Evolutionary conservation across 2,888 invertebrate species (phyloP).

Genomic region (Pristionchus entomophagus): DNA sequence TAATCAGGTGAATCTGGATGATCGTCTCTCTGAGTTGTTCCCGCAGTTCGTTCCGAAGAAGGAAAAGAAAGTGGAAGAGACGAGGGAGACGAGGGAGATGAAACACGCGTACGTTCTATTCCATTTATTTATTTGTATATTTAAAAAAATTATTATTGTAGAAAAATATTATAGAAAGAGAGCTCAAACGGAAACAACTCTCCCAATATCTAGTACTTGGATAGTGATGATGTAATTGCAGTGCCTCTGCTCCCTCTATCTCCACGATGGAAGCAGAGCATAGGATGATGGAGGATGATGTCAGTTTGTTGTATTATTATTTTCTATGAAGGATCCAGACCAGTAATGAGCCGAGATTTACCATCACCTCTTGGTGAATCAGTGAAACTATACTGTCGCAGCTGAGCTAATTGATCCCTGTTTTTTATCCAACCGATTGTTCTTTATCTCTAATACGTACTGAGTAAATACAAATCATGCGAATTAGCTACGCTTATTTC

Average conservation of each 20-base stretch:
- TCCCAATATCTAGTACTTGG: neutral
- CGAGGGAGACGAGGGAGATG: neutral
- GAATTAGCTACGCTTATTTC: no score
- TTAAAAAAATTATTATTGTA: neutral
- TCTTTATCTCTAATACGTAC: no score
- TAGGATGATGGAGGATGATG: neutral
- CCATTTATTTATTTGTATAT: neutral
- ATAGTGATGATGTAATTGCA: neutral
- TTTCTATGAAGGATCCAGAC: no score
- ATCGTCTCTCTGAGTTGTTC: slow-evolving; percentile 23
- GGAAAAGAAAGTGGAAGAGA: neutral
- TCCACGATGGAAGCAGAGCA: neutral
- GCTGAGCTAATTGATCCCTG: no score
- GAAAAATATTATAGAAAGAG: no score
- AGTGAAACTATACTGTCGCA: no score
- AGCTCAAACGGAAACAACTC: neutral
- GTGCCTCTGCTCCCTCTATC: slow-evolving; percentile 1
- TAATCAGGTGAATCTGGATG: slow-evolving; percentile 24
- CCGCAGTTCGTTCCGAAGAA: slow-evolving; percentile 20
- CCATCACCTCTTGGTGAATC: no score
- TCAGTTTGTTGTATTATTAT: neutral
- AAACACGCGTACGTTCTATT: slow-evolving; percentile 33
- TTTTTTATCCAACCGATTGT: no score
- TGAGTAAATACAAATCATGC: no score
- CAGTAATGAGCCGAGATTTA: no score